phyloP scores from a whole-genome alignment of 2,888 invertebrate species.

The Volucella inanis region DNA sequence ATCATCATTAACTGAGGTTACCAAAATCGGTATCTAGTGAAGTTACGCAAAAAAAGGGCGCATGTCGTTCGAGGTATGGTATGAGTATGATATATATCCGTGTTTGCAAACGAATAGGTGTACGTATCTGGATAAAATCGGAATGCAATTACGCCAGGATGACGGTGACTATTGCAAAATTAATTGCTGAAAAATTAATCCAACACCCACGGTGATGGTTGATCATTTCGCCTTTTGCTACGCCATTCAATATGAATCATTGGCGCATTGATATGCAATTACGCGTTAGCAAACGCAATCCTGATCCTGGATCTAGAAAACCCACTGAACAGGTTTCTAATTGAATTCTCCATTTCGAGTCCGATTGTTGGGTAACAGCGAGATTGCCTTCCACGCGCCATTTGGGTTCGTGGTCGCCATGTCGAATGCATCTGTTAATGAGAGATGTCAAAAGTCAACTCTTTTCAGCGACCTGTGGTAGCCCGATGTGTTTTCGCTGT shows the following conservation, averaged over 20 bases:
- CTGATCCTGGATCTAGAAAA: not conserved
- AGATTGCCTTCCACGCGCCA: slow-evolving; percentile 54
- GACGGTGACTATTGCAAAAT: slow-evolving; percentile 57
- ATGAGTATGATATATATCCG: too few species aligned
- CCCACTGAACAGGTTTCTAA: slow-evolving; percentile 43
- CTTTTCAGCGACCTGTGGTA: not conserved
- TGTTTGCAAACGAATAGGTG: too few species aligned
- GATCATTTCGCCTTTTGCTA: not conserved
- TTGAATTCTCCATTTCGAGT: slow-evolving; percentile 64
- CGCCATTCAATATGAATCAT: slow-evolving; percentile 53
- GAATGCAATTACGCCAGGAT: slow-evolving; percentile 48
- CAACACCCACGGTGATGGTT: slow-evolving; percentile 14
- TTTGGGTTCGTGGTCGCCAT: slow-evolving; percentile 50
- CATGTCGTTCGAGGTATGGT: not conserved
- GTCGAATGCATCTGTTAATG: slow-evolving; percentile 72
- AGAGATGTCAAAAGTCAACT: slow-evolving; percentile 61
- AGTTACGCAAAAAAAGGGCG: slow-evolving; percentile 18
- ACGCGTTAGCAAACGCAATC: not conserved
- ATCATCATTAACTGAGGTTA: slow-evolving; percentile 34
- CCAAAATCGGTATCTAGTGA: not conserved
- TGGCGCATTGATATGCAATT: slow-evolving; percentile 54
- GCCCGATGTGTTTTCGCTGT: not conserved
- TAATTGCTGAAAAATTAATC: slow-evolving; percentile 71
- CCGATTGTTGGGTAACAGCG: slow-evolving; percentile 55
- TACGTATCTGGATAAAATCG: slow-evolving; percentile 29